Conservation (phyloP, 2,113 vertebrate species). For the Plecotus auritus region DNA sequence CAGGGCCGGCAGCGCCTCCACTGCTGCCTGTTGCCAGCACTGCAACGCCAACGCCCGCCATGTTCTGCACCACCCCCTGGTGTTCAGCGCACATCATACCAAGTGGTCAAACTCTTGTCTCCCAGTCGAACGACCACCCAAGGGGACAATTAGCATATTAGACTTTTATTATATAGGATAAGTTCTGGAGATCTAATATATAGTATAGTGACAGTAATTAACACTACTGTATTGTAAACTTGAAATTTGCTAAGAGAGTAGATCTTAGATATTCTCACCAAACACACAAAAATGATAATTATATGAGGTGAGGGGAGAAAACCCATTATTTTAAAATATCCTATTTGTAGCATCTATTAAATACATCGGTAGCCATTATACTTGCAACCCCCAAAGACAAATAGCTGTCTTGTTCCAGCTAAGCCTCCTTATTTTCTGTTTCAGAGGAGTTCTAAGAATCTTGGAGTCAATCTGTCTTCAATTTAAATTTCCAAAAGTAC, state of each 20-base stretch:
- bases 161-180: background rate
- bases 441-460: background rate
- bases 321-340: background rate
- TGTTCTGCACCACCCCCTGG: no score
- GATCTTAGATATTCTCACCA: background rate
- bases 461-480: background rate
- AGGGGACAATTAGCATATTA: no score
- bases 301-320: background rate
- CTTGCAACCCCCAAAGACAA: background rate
- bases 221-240: background rate
- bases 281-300: background rate
- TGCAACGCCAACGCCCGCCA: no score
- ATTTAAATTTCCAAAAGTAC: conserved; percentile 10
- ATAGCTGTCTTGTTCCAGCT: background rate
- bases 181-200: background rate
- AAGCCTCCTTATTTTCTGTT: background rate
- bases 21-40: no score
- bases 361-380: background rate
- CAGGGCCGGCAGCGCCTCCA: no score
- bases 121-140: no score
- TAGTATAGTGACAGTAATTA: background rate
- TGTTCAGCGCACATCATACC: no score
- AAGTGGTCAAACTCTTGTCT: no score
- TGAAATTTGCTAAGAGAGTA: background rate
- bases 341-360: background rate